phyloP scores from a whole-genome alignment of 2,113 vertebrate species.

The Xerus inauris region DNA sequence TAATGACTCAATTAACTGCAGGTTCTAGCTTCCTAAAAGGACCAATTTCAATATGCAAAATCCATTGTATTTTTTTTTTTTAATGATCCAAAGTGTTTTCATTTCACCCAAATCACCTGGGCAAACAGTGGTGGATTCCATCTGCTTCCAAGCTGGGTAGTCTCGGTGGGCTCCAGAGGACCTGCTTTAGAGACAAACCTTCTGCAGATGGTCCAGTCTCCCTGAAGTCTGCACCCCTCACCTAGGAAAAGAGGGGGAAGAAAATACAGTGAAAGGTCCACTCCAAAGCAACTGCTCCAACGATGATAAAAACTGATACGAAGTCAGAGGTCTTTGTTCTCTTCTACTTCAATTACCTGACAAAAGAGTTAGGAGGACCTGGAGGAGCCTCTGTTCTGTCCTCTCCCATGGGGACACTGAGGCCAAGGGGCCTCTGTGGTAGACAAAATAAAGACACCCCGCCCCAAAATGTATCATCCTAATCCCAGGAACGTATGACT shows the following conservation, averaged over 20 bases:
- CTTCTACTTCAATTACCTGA: rapidly evolving
- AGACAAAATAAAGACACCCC: not conserved
- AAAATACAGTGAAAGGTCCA: not conserved
- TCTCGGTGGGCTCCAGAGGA: rapidly evolving
- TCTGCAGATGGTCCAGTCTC: too few relatives aligned
- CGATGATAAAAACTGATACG: rapidly evolving
- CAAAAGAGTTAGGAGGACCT: not conserved
- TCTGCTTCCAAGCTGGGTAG: not conserved
- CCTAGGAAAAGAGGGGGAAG: too few relatives aligned
- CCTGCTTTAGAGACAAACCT: rapidly evolving
- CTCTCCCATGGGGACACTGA: not conserved
- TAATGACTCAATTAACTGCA: conserved; percentile 43
- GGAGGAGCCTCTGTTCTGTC: rapidly evolving
- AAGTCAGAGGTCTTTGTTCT: rapidly evolving
- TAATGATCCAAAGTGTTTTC: not conserved
- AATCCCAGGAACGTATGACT: not conserved
- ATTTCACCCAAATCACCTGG: not conserved
- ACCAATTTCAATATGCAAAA: conserved; percentile 52
- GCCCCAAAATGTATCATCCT: not conserved
- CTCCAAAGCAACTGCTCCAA: not conserved
- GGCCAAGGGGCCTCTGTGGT: not conserved
- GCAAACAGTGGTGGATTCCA: too few relatives aligned
- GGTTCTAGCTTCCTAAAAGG: conserved; percentile 54
- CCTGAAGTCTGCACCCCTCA: rapidly evolving
- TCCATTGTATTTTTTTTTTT: not conserved